Percentiles rank a stretch among this genome's conserved stretches.
These are phyloP conservation scores for Neoscelio sp. DNA, from an alignment of 2,888 invertebrate genomes.

Conservation along the genomic window DNA sequence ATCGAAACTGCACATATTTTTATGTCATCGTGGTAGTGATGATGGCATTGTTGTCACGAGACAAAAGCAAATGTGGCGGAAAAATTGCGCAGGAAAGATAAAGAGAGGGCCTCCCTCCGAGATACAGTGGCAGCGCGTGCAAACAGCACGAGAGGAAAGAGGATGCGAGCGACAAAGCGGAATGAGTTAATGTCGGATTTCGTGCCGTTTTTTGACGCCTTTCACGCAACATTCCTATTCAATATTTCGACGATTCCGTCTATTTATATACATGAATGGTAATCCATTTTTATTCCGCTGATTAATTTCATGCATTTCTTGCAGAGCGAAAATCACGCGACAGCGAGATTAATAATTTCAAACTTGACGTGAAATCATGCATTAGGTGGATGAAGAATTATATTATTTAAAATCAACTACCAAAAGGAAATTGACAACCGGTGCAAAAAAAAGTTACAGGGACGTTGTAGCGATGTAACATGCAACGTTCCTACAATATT, in stretches of 20 bases:
- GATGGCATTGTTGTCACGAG: slow-evolving; percentile 84
- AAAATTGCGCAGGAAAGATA: slow-evolving; percentile 80
- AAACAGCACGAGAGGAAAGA: slow-evolving; percentile 61
- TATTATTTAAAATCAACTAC: no score
- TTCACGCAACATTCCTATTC: slow-evolving; percentile 26
- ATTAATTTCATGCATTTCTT: slow-evolving; percentile 19
- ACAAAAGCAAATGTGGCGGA: slow-evolving; percentile 82
- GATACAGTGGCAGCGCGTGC: slow-evolving; percentile 64
- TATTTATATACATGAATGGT: slow-evolving; percentile 35
- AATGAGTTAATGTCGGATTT: slow-evolving; percentile 78
- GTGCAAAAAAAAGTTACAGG: no score
- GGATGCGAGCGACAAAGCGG: slow-evolving; percentile 73
- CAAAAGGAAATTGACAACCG: no score
- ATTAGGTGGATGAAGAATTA: no score
- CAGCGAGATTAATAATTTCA: background rate
- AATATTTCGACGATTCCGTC: slow-evolving; percentile 47
- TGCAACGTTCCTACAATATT: no score
- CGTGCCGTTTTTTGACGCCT: slow-evolving; percentile 72
- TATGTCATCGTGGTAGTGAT: slow-evolving; percentile 80
- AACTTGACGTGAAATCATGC: no score
- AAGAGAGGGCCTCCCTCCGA: slow-evolving; percentile 68
- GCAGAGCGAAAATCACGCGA: background rate
- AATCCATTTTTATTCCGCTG: slow-evolving; percentile 29
- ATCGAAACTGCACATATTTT: slow-evolving; percentile 80
- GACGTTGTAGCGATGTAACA: no score